Conservation (phyloP, 1,140 invertebrate genomes). For the Andrena cerasifolii region DNA sequence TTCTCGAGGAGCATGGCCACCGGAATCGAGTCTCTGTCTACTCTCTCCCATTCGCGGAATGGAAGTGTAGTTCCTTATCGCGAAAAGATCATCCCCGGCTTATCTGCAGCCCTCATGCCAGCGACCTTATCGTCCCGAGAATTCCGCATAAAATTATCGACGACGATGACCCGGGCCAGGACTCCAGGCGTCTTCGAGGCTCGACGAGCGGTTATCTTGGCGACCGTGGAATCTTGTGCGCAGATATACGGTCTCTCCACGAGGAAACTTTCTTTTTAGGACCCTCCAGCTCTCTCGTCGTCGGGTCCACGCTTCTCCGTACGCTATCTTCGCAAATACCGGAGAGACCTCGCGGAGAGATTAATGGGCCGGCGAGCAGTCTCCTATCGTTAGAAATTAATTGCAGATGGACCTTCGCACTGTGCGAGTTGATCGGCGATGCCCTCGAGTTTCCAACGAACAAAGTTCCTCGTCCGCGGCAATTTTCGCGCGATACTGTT, state of each 20-base stretch:
- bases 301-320: not conserved
- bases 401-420: no score
- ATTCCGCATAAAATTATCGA: constrained; percentile 18
- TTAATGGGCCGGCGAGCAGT: no score
- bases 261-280: not conserved
- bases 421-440: no score
- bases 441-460: no score
- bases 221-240: constrained; percentile 21
- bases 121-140: not conserved
- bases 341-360: no score
- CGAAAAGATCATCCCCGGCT: not conserved
- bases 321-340: not conserved
- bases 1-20: no score
- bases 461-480: no score
- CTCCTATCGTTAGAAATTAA: no score
- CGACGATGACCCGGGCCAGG: not conserved
- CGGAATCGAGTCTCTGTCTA: not conserved
- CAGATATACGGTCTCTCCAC: constrained; percentile 14
- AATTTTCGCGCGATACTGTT: no score
- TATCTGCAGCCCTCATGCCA: not conserved
- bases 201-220: not conserved
- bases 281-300: no score
- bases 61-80: not conserved
- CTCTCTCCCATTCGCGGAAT: not conserved
- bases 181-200: not conserved